Conservation (phyloP, 92 coral and sea anemone species). For the Blastomussa wellsi region DNA sequence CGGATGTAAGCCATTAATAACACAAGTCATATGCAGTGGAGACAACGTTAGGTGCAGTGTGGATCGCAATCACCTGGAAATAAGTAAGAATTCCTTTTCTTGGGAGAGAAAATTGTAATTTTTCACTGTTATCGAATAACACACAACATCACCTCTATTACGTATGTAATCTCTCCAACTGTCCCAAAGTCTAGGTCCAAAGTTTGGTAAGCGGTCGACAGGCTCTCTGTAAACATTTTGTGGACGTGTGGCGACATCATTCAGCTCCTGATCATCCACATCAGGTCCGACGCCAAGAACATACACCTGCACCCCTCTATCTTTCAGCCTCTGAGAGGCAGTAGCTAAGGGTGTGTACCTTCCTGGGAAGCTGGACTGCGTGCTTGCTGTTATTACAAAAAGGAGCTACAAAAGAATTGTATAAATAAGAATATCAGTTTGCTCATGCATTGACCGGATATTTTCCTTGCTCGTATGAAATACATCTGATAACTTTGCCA, state of each 20-base stretch:
- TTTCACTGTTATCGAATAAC: too few relatives aligned
- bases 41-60: too few relatives aligned
- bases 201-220: conserved; percentile 39
- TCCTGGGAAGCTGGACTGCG: conserved; percentile 52
- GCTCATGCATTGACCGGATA: background rate
- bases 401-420: conserved; percentile 48
- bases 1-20: background rate
- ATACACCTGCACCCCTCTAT: conserved; percentile 64
- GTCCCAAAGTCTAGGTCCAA: conserved; percentile 53
- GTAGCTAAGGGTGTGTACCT: conserved; percentile 39
- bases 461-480: background rate
- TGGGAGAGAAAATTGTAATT: too few relatives aligned
- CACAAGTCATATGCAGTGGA: background rate
- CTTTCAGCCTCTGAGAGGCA: conserved; percentile 50
- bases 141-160: conserved; percentile 15
- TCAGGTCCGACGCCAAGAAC: conserved; percentile 70
- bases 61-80: background rate
- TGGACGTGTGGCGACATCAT: conserved; percentile 56
- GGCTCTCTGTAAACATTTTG: conserved; percentile 56
- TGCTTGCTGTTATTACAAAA: conserved; percentile 66
- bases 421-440: background rate
- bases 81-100: too few relatives aligned
- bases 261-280: conserved; percentile 56
- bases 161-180: conserved; percentile 56
- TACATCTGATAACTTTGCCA: background rate